Percentiles rank a stretch among this genome's conserved stretches.
Evolutionary conservation across 2,113 vertebrate species (phyloP).

Genomic region (Rhinogobius similis): DNA sequence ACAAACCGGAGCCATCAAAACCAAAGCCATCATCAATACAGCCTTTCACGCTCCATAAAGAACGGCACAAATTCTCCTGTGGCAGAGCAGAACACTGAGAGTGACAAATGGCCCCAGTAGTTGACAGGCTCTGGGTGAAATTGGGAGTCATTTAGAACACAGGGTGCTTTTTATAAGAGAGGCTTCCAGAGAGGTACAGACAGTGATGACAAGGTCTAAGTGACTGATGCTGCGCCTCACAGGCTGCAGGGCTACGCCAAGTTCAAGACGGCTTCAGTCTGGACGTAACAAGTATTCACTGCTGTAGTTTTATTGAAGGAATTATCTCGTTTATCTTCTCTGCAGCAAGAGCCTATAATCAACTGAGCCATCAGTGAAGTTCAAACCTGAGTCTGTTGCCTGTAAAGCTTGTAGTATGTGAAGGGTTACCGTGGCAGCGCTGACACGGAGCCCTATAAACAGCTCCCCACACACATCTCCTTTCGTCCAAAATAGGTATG

Average conservation of each 20-base stretch:
- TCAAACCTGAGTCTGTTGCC: no score
- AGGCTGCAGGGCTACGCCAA: neutral
- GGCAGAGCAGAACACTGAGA: constrained; percentile 12
- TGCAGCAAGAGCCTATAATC: no score
- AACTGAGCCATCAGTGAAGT: no score
- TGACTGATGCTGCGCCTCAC: neutral
- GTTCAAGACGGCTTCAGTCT: neutral
- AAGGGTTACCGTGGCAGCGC: constrained; percentile 48
- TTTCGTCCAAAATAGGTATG: constrained; percentile 71
- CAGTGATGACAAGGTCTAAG: constrained; percentile 40
- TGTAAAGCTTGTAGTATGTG: constrained; percentile 5
- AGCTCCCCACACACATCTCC: constrained; percentile 71
- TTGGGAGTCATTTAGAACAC: constrained; percentile 15
- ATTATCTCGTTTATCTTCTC: neutral
- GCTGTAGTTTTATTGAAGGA: neutral
- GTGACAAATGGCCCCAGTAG: constrained; percentile 26
- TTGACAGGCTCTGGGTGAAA: constrained; percentile 14
- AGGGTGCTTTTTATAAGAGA: constrained; percentile 23
- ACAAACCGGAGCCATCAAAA: constrained; percentile 49
- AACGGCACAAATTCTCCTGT: constrained; percentile 22
- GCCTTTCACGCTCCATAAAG: constrained; percentile 10
- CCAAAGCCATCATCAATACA: constrained; percentile 9
- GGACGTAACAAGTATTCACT: neutral
- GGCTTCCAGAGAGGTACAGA: constrained; percentile 39
- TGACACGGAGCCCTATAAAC: constrained; percentile 69